Evolutionary conservation across 2,113 vertebrate species (phyloP).

Genomic region (Engraulis encrasicolus): DNA sequence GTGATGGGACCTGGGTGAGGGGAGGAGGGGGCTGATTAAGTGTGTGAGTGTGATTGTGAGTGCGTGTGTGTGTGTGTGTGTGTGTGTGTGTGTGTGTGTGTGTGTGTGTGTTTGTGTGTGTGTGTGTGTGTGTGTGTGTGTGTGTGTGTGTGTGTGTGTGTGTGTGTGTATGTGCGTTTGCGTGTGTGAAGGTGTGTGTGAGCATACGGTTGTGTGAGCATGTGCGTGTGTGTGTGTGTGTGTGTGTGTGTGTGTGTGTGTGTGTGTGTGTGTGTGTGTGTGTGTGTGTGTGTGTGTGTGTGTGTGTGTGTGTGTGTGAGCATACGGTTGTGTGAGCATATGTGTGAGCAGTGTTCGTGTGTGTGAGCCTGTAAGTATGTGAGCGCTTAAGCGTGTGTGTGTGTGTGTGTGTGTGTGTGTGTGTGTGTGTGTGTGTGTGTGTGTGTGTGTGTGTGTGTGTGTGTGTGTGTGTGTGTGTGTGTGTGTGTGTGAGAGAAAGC

Average conservation of each 20-base stretch:
- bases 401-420: not conserved
- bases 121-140: too few relatives aligned
- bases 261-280: not conserved
- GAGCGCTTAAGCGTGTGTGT: not conserved
- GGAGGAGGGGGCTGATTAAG: not conserved
- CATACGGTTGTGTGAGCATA: too few relatives aligned
- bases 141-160: too few relatives aligned
- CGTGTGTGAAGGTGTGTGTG: too few relatives aligned
- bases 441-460: not conserved
- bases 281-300: conserved; percentile 3
- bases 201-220: too few relatives aligned
- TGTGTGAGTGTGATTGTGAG: too few relatives aligned
- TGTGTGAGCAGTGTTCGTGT: too few relatives aligned
- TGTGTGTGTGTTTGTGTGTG: too few relatives aligned
- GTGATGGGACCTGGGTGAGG: not conserved
- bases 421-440: not conserved
- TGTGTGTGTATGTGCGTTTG: too few relatives aligned
- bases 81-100: too few relatives aligned
- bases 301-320: conserved; percentile 20
- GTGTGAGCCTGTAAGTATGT: not conserved
- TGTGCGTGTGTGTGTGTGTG: too few relatives aligned
- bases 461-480: not conserved
- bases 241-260: not conserved
- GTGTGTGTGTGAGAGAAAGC: not conserved
- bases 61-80: too few relatives aligned